phyloP scores from a whole-genome alignment of 2,797 vertebrate species.

The Myiotriccus ornatus region DNA sequence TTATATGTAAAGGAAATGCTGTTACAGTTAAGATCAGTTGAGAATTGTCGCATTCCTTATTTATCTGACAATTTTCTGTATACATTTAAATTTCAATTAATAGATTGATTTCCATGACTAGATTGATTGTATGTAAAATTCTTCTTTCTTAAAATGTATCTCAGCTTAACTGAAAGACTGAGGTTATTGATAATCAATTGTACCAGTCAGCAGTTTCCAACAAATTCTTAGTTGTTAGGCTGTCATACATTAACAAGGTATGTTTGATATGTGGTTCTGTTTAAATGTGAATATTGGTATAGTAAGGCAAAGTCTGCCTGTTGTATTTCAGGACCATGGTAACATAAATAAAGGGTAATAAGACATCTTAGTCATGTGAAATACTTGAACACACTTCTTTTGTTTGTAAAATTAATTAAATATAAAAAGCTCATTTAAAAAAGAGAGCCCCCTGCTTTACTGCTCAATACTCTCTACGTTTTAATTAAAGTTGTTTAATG shows the following conservation, averaged over 20 bases:
- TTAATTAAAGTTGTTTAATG: background rate
- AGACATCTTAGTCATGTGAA: background rate
- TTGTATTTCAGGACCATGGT: background rate
- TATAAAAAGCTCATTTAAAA: background rate
- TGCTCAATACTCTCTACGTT: background rate
- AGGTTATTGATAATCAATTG: background rate
- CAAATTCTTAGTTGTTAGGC: background rate
- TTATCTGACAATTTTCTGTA: background rate
- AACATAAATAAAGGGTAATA: background rate
- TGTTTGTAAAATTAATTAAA: background rate
- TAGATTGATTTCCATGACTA: background rate
- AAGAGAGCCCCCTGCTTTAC: background rate
- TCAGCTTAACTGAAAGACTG: background rate
- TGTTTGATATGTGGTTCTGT: background rate
- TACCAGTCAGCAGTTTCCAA: background rate
- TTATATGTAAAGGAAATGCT: background rate
- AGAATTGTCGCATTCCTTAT: background rate
- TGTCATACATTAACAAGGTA: background rate
- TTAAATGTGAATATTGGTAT: background rate
- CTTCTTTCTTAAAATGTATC: background rate
- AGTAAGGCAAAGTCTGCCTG: background rate
- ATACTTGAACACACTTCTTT: background rate
- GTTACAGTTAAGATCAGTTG: background rate
- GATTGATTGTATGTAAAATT: background rate
- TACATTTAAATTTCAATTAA: background rate